Base-by-base conservation (phyloP, 2,888 invertebrate species). In the Brachypalpus laphriformis region DNA sequence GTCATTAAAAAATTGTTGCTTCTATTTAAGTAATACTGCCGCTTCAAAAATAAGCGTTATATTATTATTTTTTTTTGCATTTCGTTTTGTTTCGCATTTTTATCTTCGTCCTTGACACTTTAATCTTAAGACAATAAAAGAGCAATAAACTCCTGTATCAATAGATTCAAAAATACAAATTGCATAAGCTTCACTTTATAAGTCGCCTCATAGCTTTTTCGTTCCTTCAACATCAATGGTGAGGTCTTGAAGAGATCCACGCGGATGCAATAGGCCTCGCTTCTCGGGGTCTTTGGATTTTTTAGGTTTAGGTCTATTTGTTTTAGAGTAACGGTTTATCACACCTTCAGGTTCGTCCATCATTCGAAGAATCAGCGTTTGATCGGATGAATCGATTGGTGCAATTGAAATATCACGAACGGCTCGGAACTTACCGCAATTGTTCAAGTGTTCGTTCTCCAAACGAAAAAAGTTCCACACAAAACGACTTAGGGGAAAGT, bases 381-480 rank as follows among this genome's bases (percentile, higher is more conserved):
- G 98, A 93, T 98, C 98, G 6, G 97, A 97, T 47, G 98, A 97
- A 92, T 98, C 97, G 57, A 98, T 94, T 1, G 98, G 98, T 49
- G 98, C 98, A 59, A 98, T 97, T 0, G 97, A 98, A 87, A 99
- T 99, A 92, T 99, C 99, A 4, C 99, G 93, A 0, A 99, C 99
- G 7, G 99, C 99, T 89, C 99, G 94, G 94, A 99, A 99, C 93
- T 97, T 97, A 91, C 99, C 99, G 93, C 99, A 99, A 93, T 99
- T 99, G 93, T 99, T 99, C 45, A 99, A 93, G 92, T 99, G 99
- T 91, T 99, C 99, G 93, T 99, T 99, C 93, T 99, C 99, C 89
- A 99, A 92, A 0, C 99, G 99, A 93, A 99, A 99, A 93, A 98
- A 99, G 93, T 99, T 99, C 99, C 99, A 99, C 56, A 99, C 95